Percentiles rank a stretch among this genome's conserved stretches.
Evolutionary conservation across 2,113 vertebrate species (phyloP).

Genomic region (Platichthys flesus): DNA sequence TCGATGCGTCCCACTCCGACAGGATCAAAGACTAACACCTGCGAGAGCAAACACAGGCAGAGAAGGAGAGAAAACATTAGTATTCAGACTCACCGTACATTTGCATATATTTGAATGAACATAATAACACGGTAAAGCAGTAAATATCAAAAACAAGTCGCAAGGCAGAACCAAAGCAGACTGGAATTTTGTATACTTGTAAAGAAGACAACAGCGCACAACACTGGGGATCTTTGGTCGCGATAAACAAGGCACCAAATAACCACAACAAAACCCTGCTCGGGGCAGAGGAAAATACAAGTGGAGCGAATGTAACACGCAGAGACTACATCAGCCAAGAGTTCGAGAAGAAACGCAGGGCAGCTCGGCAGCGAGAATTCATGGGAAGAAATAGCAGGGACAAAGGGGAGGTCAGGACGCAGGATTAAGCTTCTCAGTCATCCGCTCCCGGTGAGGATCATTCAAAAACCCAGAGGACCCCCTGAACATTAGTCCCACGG

Average conservation of each 20-base stretch:
- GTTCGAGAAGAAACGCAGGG: slow-evolving; percentile 15
- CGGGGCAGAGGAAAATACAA: slow-evolving; percentile 34
- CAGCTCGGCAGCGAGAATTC: slow-evolving; percentile 21
- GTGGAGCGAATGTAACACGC: slow-evolving; percentile 31
- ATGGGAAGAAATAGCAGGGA: slow-evolving; percentile 21
- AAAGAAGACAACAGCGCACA: slow-evolving; percentile 40
- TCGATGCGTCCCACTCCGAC: slow-evolving; percentile 79
- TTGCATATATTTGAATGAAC: slow-evolving; percentile 75
- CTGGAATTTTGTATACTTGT: slow-evolving; percentile 37
- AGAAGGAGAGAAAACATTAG: slow-evolving; percentile 57
- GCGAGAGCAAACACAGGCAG: slow-evolving; percentile 67
- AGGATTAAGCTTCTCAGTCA: slow-evolving; percentile 34
- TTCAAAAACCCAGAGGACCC: slow-evolving; percentile 58
- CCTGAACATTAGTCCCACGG: slow-evolving; percentile 58
- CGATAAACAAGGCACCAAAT: slow-evolving; percentile 47
- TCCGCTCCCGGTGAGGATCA: slow-evolving; percentile 45
- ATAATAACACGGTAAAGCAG: slow-evolving; percentile 53
- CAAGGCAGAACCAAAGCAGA: slow-evolving; percentile 37
- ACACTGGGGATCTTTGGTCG: slow-evolving; percentile 41
- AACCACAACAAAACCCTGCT: slow-evolving; percentile 55
- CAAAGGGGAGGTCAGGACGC: slow-evolving; percentile 36
- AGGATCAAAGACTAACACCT: slow-evolving; percentile 86
- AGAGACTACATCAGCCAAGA: slow-evolving; percentile 28
- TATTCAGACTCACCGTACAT: slow-evolving; percentile 60
- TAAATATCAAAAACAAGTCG: slow-evolving; percentile 40